phyloP scores from a whole-genome alignment of 2,797 vertebrate genomes.

The Macroramphosus scolopax region DNA sequence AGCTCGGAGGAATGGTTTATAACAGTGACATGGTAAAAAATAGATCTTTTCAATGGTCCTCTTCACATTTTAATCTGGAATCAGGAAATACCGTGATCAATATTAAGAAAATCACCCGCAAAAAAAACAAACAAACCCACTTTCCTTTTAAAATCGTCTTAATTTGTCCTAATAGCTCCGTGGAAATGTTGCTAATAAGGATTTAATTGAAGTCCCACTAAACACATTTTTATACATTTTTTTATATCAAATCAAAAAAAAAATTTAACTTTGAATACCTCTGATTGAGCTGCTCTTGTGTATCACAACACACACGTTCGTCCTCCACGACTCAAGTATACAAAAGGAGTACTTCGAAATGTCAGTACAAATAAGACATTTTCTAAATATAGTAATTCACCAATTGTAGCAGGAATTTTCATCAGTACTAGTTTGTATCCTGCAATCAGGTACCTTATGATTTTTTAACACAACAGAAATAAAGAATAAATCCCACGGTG shows the following conservation, averaged over 20 bases:
- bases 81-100: too few relatives aligned
- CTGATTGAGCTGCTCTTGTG: conserved; percentile 13
- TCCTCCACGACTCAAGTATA: conserved; percentile 1
- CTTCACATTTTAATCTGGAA: conserved; percentile 26
- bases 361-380: conserved; percentile 6
- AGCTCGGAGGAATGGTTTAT: conserved; percentile 49
- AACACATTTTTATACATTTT: too few relatives aligned
- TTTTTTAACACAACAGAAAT: not conserved
- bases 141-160: conserved; percentile 16
- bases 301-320: not conserved
- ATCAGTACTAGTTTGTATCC: conserved; percentile 7
- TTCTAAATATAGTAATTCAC: not conserved
- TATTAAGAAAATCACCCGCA: not conserved
- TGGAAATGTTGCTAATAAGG: not conserved
- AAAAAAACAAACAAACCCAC: conserved; percentile 4
- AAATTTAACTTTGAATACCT: conserved; percentile 8
- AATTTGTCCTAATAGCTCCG: not conserved
- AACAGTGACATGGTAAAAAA: conserved; percentile 7
- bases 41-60: conserved; percentile 41
- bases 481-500: too few relatives aligned
- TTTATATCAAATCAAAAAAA: conserved; percentile 10
- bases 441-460: conserved; percentile 10
- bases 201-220: conserved; percentile 10
- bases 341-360: too few relatives aligned
- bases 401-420: conserved; percentile 5